Conservation (phyloP, 1,140 invertebrate species). For the Telenomus remus region DNA sequence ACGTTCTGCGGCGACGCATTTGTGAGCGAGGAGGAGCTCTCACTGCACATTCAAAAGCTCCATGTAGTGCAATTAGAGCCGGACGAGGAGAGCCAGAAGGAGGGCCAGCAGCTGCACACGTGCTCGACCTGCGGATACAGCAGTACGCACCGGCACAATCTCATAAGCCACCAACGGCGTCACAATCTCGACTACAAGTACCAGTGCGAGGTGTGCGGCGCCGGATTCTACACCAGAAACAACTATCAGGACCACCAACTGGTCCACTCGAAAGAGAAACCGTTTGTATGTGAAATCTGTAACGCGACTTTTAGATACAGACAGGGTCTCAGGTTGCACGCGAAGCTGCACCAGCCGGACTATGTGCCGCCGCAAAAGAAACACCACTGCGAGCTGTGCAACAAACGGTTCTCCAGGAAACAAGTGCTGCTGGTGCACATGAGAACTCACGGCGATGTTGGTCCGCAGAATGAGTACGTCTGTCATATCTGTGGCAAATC, state of each 20-base stretch:
- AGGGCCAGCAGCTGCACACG: constrained; percentile 49
- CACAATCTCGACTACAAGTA: constrained; percentile 72
- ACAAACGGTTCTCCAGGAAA: constrained; percentile 72
- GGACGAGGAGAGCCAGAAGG: constrained; percentile 61
- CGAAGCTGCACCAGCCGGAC: constrained; percentile 75
- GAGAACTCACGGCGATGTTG: constrained; percentile 67
- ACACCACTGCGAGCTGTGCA: constrained; percentile 72
- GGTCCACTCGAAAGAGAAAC: constrained; percentile 66
- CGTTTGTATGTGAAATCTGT: constrained; percentile 74
- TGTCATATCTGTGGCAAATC: constrained; percentile 85
- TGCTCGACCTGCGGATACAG: constrained; percentile 70
- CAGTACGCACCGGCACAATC: constrained; percentile 63
- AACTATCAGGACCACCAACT: constrained; percentile 71
- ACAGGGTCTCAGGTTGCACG: constrained; percentile 74
- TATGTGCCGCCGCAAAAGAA: constrained; percentile 74
- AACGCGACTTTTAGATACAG: constrained; percentile 74
- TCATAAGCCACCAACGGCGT: constrained; percentile 66
- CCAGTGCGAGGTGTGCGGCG: constrained; percentile 83
- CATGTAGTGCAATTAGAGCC: constrained; percentile 7
- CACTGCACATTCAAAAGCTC: constrained; percentile 48
- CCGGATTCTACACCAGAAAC: constrained; percentile 68
- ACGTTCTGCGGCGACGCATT: constrained; percentile 70
- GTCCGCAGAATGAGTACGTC: constrained; percentile 74
- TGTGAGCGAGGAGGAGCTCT: constrained; percentile 67
- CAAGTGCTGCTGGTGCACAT: constrained; percentile 74